Base-by-base conservation (phyloP, 2,888 invertebrate genomes). In the Xanthorhoe spadicearia region DNA sequence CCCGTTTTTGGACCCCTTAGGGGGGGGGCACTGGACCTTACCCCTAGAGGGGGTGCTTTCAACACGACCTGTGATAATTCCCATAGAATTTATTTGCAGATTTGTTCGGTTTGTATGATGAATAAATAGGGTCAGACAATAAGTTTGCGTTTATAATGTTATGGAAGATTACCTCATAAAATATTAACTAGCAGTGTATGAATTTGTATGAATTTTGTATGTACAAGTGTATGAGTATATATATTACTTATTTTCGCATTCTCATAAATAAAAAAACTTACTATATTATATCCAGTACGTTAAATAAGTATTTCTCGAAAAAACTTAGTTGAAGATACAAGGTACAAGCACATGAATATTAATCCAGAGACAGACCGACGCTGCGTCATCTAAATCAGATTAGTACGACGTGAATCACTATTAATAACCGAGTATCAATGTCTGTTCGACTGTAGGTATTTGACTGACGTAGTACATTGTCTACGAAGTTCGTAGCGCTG, bases 321-420 rank as follows among this genome's bases (percentile, higher is more conserved):
- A 43, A 43, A 43, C 38, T 0, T 2, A 4, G 13, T 13, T 38
- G 10, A 43, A 43, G 4, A 2, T 13, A 4, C 28, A 10, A 60
- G 23, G n/a, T 52, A 43, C 38, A 4, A 13, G 38, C 6, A 19
- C 53, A 48, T 61, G 50, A 61, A 57, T 53, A 66, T 66, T 58
- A 50, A 66, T 66, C 43, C 43, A 38, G 10, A 54, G 61, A 50
- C 58, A 46, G 59, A 64, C 56, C 64, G 57, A 48, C 58, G 73
- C 56, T 53, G 68, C 74, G 76, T 77, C 81, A 75, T 74, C 75
- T 80, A 77, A 76, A 82, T 82, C 81, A 77, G 82, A 82, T 82
- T 82, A 82, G 70, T 57, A 61, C 71, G 73, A 75, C 74, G 59
- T 67, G 57, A 70, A 68, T 70, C 66, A 69, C 56, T 68, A 72